These are phyloP conservation scores for Eudorcas thomsonii DNA, from an alignment of 2,113 vertebrate genomes.

Conservation along the genomic window DNA sequence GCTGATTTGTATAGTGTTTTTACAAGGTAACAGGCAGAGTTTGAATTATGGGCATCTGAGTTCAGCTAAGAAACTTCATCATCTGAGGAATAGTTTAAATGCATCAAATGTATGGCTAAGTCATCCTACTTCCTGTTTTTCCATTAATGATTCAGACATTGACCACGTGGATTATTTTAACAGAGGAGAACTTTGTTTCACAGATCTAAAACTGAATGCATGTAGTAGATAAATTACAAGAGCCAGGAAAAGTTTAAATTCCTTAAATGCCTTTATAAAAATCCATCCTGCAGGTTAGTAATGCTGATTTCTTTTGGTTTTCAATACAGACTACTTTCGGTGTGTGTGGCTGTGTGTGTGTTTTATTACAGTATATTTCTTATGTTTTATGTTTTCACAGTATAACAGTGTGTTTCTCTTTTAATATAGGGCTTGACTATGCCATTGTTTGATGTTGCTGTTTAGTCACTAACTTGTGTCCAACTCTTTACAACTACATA, in stretches of 20 bases:
- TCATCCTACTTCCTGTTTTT: background rate
- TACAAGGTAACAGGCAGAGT: background rate
- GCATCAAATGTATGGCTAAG: background rate
- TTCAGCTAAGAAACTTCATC: background rate
- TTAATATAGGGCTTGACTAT: background rate
- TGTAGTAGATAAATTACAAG: background rate
- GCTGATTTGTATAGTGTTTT: background rate
- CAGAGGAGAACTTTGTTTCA: background rate
- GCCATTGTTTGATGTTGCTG: background rate
- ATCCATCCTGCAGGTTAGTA: background rate
- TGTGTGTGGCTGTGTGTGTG: background rate
- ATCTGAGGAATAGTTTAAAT: background rate
- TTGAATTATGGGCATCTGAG: background rate
- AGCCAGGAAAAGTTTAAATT: background rate
- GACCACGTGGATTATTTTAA: background rate
- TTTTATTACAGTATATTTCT: background rate
- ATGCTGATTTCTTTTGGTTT: background rate
- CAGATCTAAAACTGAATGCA: background rate
- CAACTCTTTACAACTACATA: background rate
- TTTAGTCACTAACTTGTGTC: background rate
- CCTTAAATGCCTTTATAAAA: background rate
- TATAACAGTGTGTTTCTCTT: background rate
- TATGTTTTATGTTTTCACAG: background rate
- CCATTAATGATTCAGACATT: background rate
- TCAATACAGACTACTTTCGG: background rate